phyloP scores from a whole-genome alignment of 1,140 invertebrate species.

The Trachymyrmex septentrionalis region DNA sequence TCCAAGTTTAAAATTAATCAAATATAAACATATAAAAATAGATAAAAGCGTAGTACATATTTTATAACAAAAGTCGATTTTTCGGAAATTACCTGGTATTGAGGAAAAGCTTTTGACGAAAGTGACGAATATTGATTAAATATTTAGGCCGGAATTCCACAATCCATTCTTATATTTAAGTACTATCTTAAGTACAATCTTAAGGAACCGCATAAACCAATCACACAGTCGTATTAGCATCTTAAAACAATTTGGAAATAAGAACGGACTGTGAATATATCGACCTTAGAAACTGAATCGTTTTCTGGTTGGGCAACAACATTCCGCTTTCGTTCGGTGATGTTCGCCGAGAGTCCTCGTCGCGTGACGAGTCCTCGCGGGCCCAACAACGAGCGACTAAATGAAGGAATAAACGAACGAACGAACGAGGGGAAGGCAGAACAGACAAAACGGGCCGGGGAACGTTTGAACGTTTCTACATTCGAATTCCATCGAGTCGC shows the following conservation, averaged over 20 bases:
- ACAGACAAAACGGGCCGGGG: background rate
- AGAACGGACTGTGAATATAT: too few relatives aligned
- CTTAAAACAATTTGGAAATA: too few relatives aligned
- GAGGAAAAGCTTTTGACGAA: background rate
- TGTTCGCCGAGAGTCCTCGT: background rate
- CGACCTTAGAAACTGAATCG: background rate
- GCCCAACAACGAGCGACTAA: background rate
- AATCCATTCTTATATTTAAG: too few relatives aligned
- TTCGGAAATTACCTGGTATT: background rate
- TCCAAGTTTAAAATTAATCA: background rate
- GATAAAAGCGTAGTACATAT: too few relatives aligned
- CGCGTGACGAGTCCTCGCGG: background rate
- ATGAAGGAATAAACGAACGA: background rate
- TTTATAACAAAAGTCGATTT: too few relatives aligned
- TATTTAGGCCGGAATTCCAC: background rate
- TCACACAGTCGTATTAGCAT: too few relatives aligned
- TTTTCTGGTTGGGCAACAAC: background rate
- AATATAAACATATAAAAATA: too few relatives aligned
- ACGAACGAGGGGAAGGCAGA: background rate
- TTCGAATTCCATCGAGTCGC: slow-evolving; percentile 70
- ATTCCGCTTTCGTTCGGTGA: slow-evolving; percentile 3
- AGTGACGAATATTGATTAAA: background rate
- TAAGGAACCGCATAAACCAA: too few relatives aligned
- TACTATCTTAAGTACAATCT: too few relatives aligned
- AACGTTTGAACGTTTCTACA: slow-evolving; percentile 38